These are phyloP conservation scores for Palloptera scutellata DNA, from an alignment of 2,888 invertebrate species.

Conservation along the genomic window DNA sequence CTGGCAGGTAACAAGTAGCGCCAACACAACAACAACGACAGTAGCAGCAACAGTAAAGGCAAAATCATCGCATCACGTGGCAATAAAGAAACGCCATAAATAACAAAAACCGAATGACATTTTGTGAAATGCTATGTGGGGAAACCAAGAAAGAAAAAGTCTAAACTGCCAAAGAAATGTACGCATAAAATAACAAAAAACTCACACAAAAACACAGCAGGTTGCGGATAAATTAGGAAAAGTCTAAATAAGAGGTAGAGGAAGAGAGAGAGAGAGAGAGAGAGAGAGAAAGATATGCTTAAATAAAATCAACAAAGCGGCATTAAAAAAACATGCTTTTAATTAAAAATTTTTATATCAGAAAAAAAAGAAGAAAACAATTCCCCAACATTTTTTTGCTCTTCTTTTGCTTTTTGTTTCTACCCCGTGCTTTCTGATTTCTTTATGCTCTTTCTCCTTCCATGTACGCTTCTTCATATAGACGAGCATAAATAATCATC, in stretches of 20 bases:
- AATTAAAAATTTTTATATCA: conserved; percentile 47
- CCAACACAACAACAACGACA: conserved; percentile 21
- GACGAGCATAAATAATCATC: no score
- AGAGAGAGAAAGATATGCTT: background rate
- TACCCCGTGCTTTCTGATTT: no score
- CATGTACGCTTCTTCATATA: no score
- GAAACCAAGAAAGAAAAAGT: conserved; percentile 8
- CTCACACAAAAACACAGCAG: conserved; percentile 25
- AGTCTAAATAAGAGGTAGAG: background rate
- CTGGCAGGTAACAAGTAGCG: conserved; percentile 17
- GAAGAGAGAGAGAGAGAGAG: background rate
- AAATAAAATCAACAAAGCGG: conserved; percentile 51
- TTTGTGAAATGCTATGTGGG: conserved; percentile 14
- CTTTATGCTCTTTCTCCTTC: no score
- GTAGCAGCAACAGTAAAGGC: conserved; percentile 18
- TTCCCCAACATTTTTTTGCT: background rate
- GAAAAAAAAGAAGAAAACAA: conserved; percentile 2
- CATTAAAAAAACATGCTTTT: conserved; percentile 49
- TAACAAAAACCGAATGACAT: conserved; percentile 26
- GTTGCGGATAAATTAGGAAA: conserved; percentile 25
- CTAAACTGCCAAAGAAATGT: conserved; percentile 5
- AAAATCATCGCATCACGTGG: conserved; percentile 36
- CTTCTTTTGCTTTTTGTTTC: background rate
- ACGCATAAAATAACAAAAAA: background rate
- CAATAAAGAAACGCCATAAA: conserved; percentile 35